These are phyloP conservation scores for Mionectes macconnelli DNA, from an alignment of 2,113 vertebrate genomes.

Conservation along the genomic window DNA sequence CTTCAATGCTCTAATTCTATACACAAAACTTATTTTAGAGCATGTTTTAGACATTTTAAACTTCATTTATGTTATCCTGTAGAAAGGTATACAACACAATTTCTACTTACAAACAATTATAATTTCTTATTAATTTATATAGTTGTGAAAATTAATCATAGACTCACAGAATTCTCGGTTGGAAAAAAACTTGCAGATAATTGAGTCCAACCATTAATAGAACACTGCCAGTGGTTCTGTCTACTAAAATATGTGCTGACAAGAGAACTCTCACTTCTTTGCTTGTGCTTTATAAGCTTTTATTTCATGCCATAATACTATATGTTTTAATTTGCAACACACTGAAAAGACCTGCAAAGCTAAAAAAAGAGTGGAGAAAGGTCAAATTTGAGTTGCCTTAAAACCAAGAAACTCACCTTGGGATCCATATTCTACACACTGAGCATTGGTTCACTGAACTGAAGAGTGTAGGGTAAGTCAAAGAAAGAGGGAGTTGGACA, in stretches of 20 bases:
- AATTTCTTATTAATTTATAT: neutral
- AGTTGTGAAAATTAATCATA: neutral
- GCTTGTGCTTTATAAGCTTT: neutral
- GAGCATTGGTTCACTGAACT: neutral
- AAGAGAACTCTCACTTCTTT: neutral
- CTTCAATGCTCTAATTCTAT: neutral
- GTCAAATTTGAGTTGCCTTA: neutral
- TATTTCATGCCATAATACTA: neutral
- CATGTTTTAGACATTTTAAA: neutral
- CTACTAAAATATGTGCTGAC: neutral
- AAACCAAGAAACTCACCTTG: neutral
- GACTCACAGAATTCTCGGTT: neutral
- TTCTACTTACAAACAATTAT: neutral
- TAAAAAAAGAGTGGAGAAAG: neutral
- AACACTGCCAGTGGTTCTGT: neutral
- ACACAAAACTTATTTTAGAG: neutral
- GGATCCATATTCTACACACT: neutral
- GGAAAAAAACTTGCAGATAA: neutral
- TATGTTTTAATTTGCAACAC: neutral
- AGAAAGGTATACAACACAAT: neutral
- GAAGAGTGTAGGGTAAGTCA: neutral
- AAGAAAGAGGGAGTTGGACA: neutral
- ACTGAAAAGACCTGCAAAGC: neutral
- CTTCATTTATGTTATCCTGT: neutral
- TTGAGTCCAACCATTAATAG: neutral